These are phyloP conservation scores for Tragelaphus buxtoni DNA, from an alignment of 2,113 vertebrate species.

Conservation along the genomic window DNA sequence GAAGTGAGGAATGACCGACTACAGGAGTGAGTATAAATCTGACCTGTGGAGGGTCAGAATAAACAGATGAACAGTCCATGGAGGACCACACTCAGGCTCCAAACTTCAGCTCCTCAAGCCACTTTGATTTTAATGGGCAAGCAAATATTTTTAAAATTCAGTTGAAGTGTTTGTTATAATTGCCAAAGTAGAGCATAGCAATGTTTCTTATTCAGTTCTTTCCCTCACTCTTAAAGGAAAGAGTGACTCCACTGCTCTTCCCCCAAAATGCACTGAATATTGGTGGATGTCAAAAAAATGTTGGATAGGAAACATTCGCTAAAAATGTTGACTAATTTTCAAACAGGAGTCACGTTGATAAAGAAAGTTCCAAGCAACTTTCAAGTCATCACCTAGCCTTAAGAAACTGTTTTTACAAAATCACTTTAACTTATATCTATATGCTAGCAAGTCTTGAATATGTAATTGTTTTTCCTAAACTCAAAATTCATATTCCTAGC, in stretches of 20 bases:
- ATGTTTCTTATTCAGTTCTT: neutral
- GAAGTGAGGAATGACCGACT: neutral
- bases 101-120: neutral
- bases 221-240: neutral
- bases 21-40: neutral
- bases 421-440: neutral
- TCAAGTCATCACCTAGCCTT: neutral
- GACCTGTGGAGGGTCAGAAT: accelerated
- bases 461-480: neutral
- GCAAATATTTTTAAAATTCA: neutral
- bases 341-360: neutral
- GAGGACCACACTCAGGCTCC: neutral
- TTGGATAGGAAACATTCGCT: neutral
- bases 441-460: neutral
- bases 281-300: neutral
- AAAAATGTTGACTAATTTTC: neutral
- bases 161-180: neutral
- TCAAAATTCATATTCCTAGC: neutral
- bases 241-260: neutral
- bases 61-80: neutral
- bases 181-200: neutral
- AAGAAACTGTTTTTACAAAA: neutral
- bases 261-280: neutral
- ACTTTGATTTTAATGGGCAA: neutral
- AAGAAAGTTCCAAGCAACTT: neutral